These are phyloP conservation scores for Engystomops pustulosus DNA, from an alignment of 2,113 vertebrate genomes.

Conservation along the genomic window DNA sequence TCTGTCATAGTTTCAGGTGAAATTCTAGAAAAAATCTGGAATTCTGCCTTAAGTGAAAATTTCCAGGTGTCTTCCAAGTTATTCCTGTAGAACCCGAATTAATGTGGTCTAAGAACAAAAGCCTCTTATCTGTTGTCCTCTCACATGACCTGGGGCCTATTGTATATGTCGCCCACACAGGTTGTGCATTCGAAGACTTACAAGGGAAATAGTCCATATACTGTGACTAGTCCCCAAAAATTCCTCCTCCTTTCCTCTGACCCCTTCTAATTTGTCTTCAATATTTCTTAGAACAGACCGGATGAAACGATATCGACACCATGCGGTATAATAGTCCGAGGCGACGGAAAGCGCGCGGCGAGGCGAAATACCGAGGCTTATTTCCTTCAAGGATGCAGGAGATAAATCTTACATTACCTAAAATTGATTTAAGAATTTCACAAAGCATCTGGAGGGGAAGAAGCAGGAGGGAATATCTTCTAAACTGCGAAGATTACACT, in stretches of 20 bases:
- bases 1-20: background rate
- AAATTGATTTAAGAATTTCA: slow-evolving; percentile 64
- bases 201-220: background rate
- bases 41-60: background rate
- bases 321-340: slow-evolving; percentile 42
- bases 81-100: background rate
- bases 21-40: background rate
- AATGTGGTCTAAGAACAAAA: background rate
- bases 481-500: slow-evolving; percentile 49
- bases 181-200: background rate
- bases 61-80: background rate
- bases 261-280: background rate
- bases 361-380: slow-evolving; percentile 58
- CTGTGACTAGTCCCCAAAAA: background rate
- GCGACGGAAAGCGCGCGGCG: slow-evolving; percentile 41
- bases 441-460: slow-evolving; percentile 58
- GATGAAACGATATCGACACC: slow-evolving; percentile 47
- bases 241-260: background rate
- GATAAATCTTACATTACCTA: slow-evolving; percentile 63
- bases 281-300: slow-evolving; percentile 22
- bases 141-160: background rate
- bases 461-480: slow-evolving; percentile 2
- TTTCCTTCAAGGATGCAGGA: slow-evolving; percentile 52
- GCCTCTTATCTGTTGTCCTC: background rate
- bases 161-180: background rate